phyloP scores from a whole-genome alignment of 2,888 invertebrate genomes.

The Anoncus sp. region DNA sequence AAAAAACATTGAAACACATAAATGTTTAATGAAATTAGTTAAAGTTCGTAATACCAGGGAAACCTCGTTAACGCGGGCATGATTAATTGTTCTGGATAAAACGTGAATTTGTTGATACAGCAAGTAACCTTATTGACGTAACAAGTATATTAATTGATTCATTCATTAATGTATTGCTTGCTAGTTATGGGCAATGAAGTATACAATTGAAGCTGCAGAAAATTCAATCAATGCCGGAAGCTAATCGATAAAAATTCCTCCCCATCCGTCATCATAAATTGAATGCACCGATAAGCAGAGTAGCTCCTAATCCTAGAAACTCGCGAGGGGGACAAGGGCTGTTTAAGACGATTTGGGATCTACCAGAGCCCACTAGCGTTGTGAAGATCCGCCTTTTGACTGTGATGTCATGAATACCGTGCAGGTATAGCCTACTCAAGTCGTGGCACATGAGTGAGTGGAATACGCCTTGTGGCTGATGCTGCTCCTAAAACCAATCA shows the following conservation, averaged over 20 bases:
- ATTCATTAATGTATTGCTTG: not conserved
- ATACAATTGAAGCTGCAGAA: not conserved
- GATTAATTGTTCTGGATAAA: not conserved
- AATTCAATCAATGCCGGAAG: not conserved
- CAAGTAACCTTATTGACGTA: too few species aligned
- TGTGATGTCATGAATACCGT: slow-evolving; percentile 25
- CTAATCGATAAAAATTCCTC: slow-evolving; percentile 15
- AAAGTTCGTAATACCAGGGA: not conserved
- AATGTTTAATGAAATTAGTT: not conserved
- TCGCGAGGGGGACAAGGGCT: not conserved
- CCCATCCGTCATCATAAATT: not conserved
- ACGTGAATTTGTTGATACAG: not conserved
- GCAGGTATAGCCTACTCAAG: slow-evolving; percentile 10
- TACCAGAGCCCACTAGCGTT: slow-evolving; percentile 12
- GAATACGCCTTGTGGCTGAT: slow-evolving; percentile 14
- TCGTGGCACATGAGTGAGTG: slow-evolving; percentile 4
- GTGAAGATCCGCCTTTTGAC: slow-evolving; percentile 29
- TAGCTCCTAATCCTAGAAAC: slow-evolving; percentile 10
- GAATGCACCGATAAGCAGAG: not conserved
- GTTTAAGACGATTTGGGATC: slow-evolving; percentile 36
- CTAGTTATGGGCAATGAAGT: not conserved
- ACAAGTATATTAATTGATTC: not conserved
- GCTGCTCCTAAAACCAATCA: not conserved
- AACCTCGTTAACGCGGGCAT: not conserved
- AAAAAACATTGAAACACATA: slow-evolving; percentile 1